A percentile compares a stretch with the other conserved stretches of the same genome.
These are phyloP conservation scores for Hylyphantes graminicola DNA, from an alignment of 1,140 invertebrate genomes.

Conservation along the genomic window DNA sequence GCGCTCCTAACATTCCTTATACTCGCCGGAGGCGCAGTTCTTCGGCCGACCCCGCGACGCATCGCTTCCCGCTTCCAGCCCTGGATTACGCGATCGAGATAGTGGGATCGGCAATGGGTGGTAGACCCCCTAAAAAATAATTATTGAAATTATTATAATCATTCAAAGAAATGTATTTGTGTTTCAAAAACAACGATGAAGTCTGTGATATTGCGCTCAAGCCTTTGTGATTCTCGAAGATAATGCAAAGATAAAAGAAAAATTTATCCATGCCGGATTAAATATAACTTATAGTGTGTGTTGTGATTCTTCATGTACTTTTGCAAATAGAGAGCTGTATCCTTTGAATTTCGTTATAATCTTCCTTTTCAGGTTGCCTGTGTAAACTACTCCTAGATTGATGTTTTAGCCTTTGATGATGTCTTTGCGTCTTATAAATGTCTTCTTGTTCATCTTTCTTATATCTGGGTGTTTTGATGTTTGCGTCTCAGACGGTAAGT, in stretches of 20 bases:
- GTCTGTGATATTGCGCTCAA: too few species aligned
- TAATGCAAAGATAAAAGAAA: too few species aligned
- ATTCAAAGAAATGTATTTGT: too few species aligned
- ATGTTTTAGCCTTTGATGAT: constrained; percentile 35
- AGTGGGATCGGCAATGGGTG: constrained; percentile 1
- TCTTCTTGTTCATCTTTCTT: constrained; percentile 48
- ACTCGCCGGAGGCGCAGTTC: constrained; percentile 6
- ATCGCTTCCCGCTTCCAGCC: constrained; percentile 17
- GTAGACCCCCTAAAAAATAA: constrained; percentile 14
- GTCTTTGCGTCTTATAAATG: constrained; percentile 38
- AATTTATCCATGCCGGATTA: background rate
- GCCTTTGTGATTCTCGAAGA: too few species aligned
- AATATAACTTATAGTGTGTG: background rate
- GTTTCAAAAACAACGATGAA: too few species aligned
- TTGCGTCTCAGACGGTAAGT: constrained; percentile 47
- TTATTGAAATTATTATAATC: background rate
- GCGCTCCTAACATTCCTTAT: background rate
- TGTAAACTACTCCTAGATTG: constrained; percentile 42
- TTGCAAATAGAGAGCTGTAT: constrained; percentile 15
- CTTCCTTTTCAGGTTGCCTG: constrained; percentile 54
- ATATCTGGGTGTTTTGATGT: constrained; percentile 51
- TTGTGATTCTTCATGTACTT: too few species aligned
- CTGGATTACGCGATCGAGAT: background rate
- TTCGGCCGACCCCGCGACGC: constrained; percentile 25
- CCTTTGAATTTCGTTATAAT: constrained; percentile 48